These are phyloP conservation scores for Pyrrhosoma nymphula DNA, from an alignment of 2,888 invertebrate genomes.

Conservation along the genomic window DNA sequence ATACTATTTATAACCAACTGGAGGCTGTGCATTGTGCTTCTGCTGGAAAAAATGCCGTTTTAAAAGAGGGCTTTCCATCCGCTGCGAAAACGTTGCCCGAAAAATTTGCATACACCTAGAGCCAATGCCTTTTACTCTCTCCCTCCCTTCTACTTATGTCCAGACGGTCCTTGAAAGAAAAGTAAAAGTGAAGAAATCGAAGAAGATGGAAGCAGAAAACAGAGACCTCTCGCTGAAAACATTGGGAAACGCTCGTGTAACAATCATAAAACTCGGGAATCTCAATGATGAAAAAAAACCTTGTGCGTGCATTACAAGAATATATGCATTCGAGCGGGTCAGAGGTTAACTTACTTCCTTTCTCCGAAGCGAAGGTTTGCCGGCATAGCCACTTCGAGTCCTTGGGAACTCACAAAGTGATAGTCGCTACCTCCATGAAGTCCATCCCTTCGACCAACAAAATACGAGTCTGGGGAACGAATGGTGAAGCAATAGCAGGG, in stretches of 20 bases:
- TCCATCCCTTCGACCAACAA: not conserved
- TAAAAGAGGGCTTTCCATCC: not conserved
- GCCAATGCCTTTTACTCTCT: not conserved
- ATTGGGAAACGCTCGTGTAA: not conserved
- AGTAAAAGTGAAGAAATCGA: not conserved
- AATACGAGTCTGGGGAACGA: not conserved
- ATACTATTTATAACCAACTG: conserved; percentile 14
- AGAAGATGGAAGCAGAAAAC: not conserved
- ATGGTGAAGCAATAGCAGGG: not conserved
- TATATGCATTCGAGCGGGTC: conserved; percentile 24
- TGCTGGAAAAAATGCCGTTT: not conserved
- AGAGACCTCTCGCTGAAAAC: not conserved
- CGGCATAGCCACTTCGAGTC: not conserved
- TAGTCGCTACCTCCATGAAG: not conserved
- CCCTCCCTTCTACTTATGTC: not conserved
- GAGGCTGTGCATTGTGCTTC: not conserved
- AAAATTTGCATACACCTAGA: not conserved
- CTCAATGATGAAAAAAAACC: not conserved
- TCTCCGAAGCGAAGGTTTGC: conserved; percentile 14
- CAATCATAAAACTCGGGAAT: not conserved
- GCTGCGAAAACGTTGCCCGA: not conserved
- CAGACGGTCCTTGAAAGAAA: not conserved
- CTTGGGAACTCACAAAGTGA: conserved; percentile 42
- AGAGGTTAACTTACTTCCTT: conserved; percentile 39
- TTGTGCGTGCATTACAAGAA: not conserved